Conservation (phyloP, 1,140 invertebrate species). For the Aphelenchoides fujianensis region DNA sequence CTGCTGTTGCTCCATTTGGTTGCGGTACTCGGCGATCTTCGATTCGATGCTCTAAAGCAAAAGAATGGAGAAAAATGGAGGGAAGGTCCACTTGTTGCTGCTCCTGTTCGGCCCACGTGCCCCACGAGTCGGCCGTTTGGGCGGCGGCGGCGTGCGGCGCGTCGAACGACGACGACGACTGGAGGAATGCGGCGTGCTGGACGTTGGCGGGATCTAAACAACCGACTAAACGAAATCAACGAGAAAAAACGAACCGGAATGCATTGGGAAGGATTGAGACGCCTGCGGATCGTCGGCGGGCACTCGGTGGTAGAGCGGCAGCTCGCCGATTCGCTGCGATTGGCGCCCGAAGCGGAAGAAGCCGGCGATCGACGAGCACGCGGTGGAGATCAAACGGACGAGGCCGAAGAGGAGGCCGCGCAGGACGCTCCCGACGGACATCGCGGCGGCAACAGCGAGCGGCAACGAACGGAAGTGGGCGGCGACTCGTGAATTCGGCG, state of each 20-base stretch:
- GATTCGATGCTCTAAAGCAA: constrained; percentile 27
- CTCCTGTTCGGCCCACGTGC: constrained; percentile 29
- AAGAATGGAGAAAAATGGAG: too few species aligned
- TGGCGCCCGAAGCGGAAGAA: constrained; percentile 9
- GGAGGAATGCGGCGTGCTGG: background rate
- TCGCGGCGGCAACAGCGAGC: too few species aligned
- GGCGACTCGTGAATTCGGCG: too few species aligned
- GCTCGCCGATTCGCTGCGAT: constrained; percentile 22
- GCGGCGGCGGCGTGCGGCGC: background rate
- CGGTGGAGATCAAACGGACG: constrained; percentile 2
- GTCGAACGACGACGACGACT: background rate
- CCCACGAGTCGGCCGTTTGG: constrained; percentile 19
- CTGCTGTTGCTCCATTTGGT: constrained; percentile 24
- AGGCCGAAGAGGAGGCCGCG: background rate
- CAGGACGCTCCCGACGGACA: constrained; percentile 1
- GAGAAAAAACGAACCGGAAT: constrained; percentile 14
- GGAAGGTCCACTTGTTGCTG: constrained; percentile 6
- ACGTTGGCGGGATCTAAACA: background rate
- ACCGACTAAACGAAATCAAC: background rate
- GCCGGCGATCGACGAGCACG: background rate
- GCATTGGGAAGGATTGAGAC: constrained; percentile 17
- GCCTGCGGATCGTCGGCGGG: background rate
- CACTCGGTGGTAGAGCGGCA: constrained; percentile 16
- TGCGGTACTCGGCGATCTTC: constrained; percentile 40
- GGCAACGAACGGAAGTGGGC: too few species aligned